These are phyloP conservation scores for Triops cancriformis DNA, from an alignment of 1,140 invertebrate genomes.

Conservation along the genomic window DNA sequence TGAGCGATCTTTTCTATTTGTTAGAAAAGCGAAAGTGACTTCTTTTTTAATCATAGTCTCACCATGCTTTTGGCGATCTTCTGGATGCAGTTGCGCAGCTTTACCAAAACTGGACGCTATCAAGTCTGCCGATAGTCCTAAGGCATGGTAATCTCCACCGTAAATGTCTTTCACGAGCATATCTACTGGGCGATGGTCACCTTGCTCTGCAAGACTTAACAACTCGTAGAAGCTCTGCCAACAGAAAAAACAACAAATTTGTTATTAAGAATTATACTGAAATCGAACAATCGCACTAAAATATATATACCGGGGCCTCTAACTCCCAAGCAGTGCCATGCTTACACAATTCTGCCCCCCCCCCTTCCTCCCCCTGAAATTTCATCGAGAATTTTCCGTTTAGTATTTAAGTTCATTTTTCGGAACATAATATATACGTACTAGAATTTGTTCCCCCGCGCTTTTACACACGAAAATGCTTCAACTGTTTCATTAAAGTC, in stretches of 20 bases:
- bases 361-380: no score
- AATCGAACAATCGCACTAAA: no score
- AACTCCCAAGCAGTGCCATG: no score
- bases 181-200: slow-evolving; percentile 63
- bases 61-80: slow-evolving; percentile 25
- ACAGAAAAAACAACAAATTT: slow-evolving; percentile 15
- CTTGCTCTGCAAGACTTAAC: slow-evolving; percentile 56
- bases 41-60: neutral
- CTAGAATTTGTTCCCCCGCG: no score
- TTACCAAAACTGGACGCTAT: slow-evolving; percentile 71
- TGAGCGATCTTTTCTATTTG: no score
- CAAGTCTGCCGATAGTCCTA: slow-evolving; percentile 57
- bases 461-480: no score
- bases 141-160: slow-evolving; percentile 51
- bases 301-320: neutral
- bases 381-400: no score
- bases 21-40: neutral
- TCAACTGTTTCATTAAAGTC: no score
- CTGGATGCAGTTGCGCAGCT: slow-evolving; percentile 41
- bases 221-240: slow-evolving; percentile 61
- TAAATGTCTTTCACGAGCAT: slow-evolving; percentile 70
- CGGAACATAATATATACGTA: no score
- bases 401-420: no score
- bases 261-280: no score
- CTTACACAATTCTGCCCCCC: no score